A percentile compares a stretch with the other conserved stretches of the same genome.
Evolutionary conservation across 1,140 invertebrate species (phyloP).

Genomic region (Drosophila trapezifrons): DNA sequence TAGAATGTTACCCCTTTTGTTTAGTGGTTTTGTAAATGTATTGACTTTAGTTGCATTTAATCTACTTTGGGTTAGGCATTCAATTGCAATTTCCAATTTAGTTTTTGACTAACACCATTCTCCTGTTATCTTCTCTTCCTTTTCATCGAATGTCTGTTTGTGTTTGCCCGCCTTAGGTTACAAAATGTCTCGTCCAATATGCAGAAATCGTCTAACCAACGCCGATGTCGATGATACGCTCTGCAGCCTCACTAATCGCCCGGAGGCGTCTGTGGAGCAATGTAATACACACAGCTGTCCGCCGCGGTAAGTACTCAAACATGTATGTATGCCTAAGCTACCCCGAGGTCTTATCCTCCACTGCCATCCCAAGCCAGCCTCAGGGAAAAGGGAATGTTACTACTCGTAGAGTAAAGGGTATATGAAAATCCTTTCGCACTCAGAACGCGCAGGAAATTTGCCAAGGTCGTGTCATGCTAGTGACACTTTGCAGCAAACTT

Average conservation of each 20-base stretch:
- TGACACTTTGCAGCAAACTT: not conserved
- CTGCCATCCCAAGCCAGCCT: no score
- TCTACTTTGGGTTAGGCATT: not conserved
- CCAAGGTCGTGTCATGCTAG: not conserved
- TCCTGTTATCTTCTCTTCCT: slow-evolving; percentile 20
- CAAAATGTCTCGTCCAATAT: slow-evolving; percentile 92
- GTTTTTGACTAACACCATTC: slow-evolving; percentile 32
- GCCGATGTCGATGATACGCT: slow-evolving; percentile 90
- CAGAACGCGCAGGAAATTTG: not conserved
- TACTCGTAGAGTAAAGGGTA: not conserved
- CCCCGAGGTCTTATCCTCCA: not conserved
- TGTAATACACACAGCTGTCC: slow-evolving; percentile 95
- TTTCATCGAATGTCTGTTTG: slow-evolving; percentile 8
- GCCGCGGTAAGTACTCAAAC: slow-evolving; percentile 89
- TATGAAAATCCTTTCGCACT: no score
- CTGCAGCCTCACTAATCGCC: slow-evolving; percentile 91
- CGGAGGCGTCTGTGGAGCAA: slow-evolving; percentile 89
- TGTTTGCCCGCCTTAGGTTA: slow-evolving; percentile 87
- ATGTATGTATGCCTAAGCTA: slow-evolving; percentile 15
- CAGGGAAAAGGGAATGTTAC: not conserved
- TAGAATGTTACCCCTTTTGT: slow-evolving; percentile 34
- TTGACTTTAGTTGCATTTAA: not conserved
- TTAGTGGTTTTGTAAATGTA: slow-evolving; percentile 62
- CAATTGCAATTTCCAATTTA: slow-evolving; percentile 51
- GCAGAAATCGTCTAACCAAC: slow-evolving; percentile 89